Percentiles rank a stretch among this genome's conserved stretches.
These are phyloP conservation scores for Hippocampus comes DNA, from an alignment of 2,113 vertebrate species.

Conservation along the genomic window DNA sequence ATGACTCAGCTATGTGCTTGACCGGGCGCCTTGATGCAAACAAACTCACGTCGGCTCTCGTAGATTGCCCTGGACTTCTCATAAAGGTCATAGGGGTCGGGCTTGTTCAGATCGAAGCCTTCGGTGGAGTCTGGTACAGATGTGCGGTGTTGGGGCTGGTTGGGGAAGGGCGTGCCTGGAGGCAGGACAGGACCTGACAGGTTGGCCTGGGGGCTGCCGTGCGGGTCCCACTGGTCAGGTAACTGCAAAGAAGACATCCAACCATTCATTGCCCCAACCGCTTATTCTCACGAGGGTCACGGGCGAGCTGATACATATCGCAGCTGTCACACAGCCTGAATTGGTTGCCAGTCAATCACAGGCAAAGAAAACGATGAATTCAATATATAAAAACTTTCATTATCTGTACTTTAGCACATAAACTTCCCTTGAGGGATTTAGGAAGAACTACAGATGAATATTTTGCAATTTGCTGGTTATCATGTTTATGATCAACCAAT, in stretches of 20 bases:
- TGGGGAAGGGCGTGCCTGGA: conserved; percentile 83
- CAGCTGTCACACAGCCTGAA: no score
- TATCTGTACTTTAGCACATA: background rate
- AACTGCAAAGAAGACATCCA: conserved; percentile 66
- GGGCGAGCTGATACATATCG: no score
- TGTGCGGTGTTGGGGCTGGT: conserved; percentile 83
- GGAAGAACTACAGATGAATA: background rate
- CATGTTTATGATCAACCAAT: background rate
- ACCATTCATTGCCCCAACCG: background rate
- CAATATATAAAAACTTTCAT: no score
- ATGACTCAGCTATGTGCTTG: no score
- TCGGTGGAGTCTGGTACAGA: conserved; percentile 93
- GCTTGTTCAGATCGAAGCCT: conserved; percentile 93
- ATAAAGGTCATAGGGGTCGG: conserved; percentile 97
- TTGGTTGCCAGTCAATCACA: no score
- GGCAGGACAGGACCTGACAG: conserved; percentile 81
- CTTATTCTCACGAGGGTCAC: no score
- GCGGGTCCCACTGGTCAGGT: conserved; percentile 90
- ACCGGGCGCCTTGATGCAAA: no score
- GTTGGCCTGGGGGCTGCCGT: conserved; percentile 91
- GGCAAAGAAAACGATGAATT: no score
- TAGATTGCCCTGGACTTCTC: conserved; percentile 98
- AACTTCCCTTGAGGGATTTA: background rate
- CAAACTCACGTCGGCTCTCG: conserved; percentile 88
- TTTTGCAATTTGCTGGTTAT: background rate